Base-by-base conservation (phyloP, 2,888 invertebrate species). In the Steinernema scapterisci region DNA sequence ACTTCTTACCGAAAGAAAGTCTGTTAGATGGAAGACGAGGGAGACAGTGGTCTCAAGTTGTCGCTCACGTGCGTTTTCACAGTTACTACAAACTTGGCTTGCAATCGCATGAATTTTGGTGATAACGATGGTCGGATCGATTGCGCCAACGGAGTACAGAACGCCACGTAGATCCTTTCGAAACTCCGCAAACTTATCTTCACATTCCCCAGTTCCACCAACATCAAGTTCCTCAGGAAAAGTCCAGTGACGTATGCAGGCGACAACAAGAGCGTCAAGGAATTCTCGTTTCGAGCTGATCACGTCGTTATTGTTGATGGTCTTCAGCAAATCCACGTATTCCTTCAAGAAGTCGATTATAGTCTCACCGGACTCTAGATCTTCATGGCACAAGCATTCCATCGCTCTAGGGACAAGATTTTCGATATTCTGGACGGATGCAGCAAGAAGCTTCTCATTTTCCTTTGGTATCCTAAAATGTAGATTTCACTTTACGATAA, bases 131-230 rank as follows among this genome's bases (percentile, higher is more conserved):
- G 11, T 25, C 1, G 63, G 63, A 13, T 63, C 63, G 71, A 80
- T 80, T 19, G 70, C 73, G 7, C 81, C 81, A 45, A 83, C 77
- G 11, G 76, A 72, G 46, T 78, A 78, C 23, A 83, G 52, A 27
- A 83, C 52, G 2, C 71, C 73, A n/a, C 78, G 56, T 16, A 83
- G 71, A 16, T 81, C 79, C 71, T 74, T 77, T n/a, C 83, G 72
- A 71, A 78, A 82, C 23, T 82, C 82, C 38, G 76, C 76, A 72
- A 81, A 83, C 25, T 81, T 79, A 1, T 78, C 74, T 56, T 82
- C 82, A 19, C 81, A 81, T 63, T 83, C 83, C 44, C 83, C 83
- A 38, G 80, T 81, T 16, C 82, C 80, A 38, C 80, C 82, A 16
- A 82, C 73, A 19, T 81, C 78, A 71, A 82, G 19, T 23, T 81